Base-by-base conservation (phyloP, 2,797 vertebrate genomes). In the Chrysocyon brachyurus region DNA sequence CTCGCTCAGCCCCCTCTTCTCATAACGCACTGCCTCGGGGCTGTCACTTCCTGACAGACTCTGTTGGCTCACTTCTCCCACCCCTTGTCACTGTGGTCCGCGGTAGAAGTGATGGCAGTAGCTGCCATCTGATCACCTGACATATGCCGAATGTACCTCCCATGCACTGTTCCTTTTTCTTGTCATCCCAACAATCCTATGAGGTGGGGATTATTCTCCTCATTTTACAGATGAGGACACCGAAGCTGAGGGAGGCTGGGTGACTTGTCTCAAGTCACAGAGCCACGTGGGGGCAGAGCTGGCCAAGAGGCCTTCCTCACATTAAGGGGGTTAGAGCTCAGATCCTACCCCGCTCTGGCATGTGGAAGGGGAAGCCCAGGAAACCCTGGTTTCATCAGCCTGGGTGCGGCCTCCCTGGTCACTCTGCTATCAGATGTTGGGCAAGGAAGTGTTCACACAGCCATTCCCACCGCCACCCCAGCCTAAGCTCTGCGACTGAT, bases 341-440 rank as follows among this genome's bases (percentile, higher is more conserved):
- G 86, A 64, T 17, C 61, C 40, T 86, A 36, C 54, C 24, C 12
- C n/a, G 0, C 15, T 93, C 31, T 26, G 64, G 52, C 54, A 17
- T 52, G 31, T 73, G 9, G 46, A 31, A 92, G 77, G 86, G 84
- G 91, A 78, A 86, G 61, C 66, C 77, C 73, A 10, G 57, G 86
- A 94, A 70, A 22, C 31, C 11, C 57, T 64, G 73, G 56, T 90
- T 93, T 93, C 10, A 4, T 87, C 28, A 64, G 75, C 63, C n/a
- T 16, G 15, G 85, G 72, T 88, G 31, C 0, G 0, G 75, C 64
- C 87, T 93, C 36, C 0, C 24, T 93, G 78, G 88, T 46, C 88
- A 83, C 70, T 72, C 31, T 52, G 66, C 40, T 92, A 84, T 88
- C 68, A 94, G 86, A 59, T 91, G 1, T 82, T 93, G 81, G 46